Evolutionary conservation across 2,797 vertebrate species (phyloP), one percentile per base, ranked within the genome.

Genomic region (Hoplostethus atlanticus): DNA sequence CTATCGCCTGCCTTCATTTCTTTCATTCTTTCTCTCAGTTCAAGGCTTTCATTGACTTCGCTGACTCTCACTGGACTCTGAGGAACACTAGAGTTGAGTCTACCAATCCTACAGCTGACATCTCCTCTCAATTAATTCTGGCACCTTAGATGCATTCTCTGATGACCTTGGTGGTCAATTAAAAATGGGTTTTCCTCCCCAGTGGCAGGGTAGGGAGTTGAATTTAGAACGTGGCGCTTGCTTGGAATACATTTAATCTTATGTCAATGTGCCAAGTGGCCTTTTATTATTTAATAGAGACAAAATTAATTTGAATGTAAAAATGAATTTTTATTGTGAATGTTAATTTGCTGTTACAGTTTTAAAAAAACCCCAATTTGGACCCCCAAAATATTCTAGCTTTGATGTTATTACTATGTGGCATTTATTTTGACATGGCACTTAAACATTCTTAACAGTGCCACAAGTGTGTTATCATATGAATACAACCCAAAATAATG

Each of bases 31-130:
- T 83, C 80, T 76, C 59, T 70, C 83, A 80, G 86, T 90, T 85
- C 71, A 79, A 72, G 68, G 60, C 80, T 86, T 88, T 84, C 82
- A 80, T 79, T 90, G 85, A 87, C 83, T 88, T 77, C 36, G 56
- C 76, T 16, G 79, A 80, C 76, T 86, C 79, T 79, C 48, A 1
- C n/a, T 40, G 25, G 57, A 74, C 80, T 86, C 87, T 0, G 71
- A 85, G 81, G 84, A 83, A 63, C 64, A 46, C 52, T 87, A 38
- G 38, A 64, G 73, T 78, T 71, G 71, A 84, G 73, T 69, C 76
- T 13, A 76, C 68, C 75, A 44, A 65, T 84, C 51, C 61, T 12
- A 17, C 68, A 63, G 65, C 77, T 73, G 85, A 89, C 83, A 82
- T 75, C 60, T 60, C 62, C 74, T 69, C 79, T 86, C 87, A 81